These are phyloP conservation scores for Ypsolopha sequella DNA, from an alignment of 2,888 invertebrate species.

Conservation along the genomic window DNA sequence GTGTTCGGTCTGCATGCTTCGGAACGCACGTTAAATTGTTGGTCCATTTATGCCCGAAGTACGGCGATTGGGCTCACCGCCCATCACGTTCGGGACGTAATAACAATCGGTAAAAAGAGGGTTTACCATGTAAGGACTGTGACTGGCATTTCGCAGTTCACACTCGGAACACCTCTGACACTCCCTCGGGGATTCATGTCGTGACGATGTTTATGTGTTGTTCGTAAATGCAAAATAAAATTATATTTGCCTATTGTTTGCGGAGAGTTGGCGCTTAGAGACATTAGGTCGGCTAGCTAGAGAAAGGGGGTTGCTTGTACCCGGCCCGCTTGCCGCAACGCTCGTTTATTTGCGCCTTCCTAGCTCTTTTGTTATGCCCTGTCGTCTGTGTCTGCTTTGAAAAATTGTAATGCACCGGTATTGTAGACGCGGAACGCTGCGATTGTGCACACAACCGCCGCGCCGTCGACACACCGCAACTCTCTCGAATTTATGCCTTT, in stretches of 20 bases:
- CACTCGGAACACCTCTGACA: too few species aligned
- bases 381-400: slow-evolving; percentile 64
- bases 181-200: too few species aligned
- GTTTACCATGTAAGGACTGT: too few species aligned
- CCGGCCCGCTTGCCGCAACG: slow-evolving; percentile 45
- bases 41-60: too few species aligned
- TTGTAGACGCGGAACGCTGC: slow-evolving; percentile 50
- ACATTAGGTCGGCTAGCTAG: slow-evolving; percentile 11
- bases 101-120: too few species aligned
- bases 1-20: too few species aligned
- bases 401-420: slow-evolving; percentile 64
- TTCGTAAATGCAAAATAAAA: not conserved
- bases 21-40: too few species aligned
- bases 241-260: not conserved
- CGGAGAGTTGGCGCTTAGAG: slow-evolving; percentile 1
- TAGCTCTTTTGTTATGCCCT: slow-evolving; percentile 63
- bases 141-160: too few species aligned
- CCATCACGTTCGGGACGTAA: too few species aligned
- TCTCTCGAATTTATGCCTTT: slow-evolving; percentile 25
- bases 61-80: too few species aligned
- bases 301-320: slow-evolving; percentile 11
- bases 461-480: slow-evolving; percentile 10
- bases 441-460: slow-evolving; percentile 35
- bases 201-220: not conserved
- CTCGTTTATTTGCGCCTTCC: slow-evolving; percentile 66